Evolutionary conservation across 2,113 vertebrate species (phyloP), one percentile per base, ranked within the genome.

Genomic region (Syngnathus typhle): DNA sequence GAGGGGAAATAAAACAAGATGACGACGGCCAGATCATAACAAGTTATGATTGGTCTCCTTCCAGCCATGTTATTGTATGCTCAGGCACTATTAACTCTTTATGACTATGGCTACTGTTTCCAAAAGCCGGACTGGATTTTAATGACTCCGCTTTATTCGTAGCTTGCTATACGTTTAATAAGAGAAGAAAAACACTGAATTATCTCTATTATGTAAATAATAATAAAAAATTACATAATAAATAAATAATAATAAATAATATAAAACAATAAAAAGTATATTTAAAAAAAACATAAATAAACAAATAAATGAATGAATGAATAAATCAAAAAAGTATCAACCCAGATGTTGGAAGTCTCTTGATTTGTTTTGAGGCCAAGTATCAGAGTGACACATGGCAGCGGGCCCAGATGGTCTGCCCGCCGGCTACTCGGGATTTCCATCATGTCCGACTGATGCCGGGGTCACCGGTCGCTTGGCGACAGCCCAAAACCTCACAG

Each of bases 391-490:
- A 73, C 79, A 75, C 69, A 43, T 78, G 82, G 81, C 83, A 69
- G 52, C 43, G 65, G 52, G 80, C 81, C 85, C 80, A 83, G 83
- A 81, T 61, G 77, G 75, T 46, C 78, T 72, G 70, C 54, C 54
- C 38, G 70, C 12, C 65, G 46, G 55, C 74, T 72, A 61, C 68
- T 83, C 73, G 68, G 79, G 76, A 81, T 78, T 82, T 83, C 79
- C 74, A 82, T 82, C 85, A 74, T 67, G 67, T 84, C 78, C 81
- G 75, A 77, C 72, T 76, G 76, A 75, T 19, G 62, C 69, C 71
- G 21, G 11, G 82, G 82, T 87, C 87, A 74, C 64, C 75, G 79
- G 70, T 81, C 78, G 68, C 71, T 68, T 81, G 81, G 88, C 81
- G 75, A 32, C 59, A 68, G 76, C 71, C 80, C 87, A 82, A 27